phyloP scores from a whole-genome alignment of 2,888 invertebrate species.

The Spodoptera picta region DNA sequence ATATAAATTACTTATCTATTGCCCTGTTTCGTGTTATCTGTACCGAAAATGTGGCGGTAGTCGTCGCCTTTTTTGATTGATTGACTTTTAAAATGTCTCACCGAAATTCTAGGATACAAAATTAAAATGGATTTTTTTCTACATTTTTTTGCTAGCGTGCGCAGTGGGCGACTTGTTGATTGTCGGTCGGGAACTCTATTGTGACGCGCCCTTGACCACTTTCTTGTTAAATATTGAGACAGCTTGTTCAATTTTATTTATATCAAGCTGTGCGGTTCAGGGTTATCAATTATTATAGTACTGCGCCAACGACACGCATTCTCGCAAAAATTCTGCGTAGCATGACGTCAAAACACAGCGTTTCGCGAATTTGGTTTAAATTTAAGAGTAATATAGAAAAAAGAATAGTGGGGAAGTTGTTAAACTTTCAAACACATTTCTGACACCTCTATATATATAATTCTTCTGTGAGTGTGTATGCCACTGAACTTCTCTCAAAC shows the following conservation, averaged over 20 bases:
- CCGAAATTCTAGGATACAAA: slow-evolving; percentile 21
- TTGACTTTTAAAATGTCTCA: slow-evolving; percentile 29
- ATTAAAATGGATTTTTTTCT: slow-evolving; percentile 14
- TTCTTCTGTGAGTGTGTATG: too few species aligned
- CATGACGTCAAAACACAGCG: background rate
- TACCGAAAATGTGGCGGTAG: slow-evolving; percentile 74
- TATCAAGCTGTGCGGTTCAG: slow-evolving; percentile 29
- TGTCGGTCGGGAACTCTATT: slow-evolving; percentile 3
- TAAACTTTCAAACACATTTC: too few species aligned
- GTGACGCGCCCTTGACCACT: slow-evolving; percentile 39
- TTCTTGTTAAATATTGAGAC: slow-evolving; percentile 18
- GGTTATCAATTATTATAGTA: slow-evolving; percentile 12
- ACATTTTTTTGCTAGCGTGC: slow-evolving; percentile 9
- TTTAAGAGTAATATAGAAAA: too few species aligned
- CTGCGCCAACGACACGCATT: slow-evolving; percentile 18
- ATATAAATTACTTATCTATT: slow-evolving; percentile 73
- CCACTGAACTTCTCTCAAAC: too few species aligned
- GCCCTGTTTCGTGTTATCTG: slow-evolving; percentile 74
- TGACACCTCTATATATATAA: too few species aligned
- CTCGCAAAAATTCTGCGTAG: slow-evolving; percentile 7
- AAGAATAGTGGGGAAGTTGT: too few species aligned
- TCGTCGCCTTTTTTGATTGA: slow-evolving; percentile 34
- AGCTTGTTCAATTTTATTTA: slow-evolving; percentile 16
- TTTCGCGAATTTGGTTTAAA: too few species aligned
- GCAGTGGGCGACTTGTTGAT: slow-evolving; percentile 38